Percentiles rank a stretch among this genome's conserved stretches.
Evolutionary conservation across 2,888 invertebrate genomes (phyloP).

Genomic region (Ctena decussata): DNA sequence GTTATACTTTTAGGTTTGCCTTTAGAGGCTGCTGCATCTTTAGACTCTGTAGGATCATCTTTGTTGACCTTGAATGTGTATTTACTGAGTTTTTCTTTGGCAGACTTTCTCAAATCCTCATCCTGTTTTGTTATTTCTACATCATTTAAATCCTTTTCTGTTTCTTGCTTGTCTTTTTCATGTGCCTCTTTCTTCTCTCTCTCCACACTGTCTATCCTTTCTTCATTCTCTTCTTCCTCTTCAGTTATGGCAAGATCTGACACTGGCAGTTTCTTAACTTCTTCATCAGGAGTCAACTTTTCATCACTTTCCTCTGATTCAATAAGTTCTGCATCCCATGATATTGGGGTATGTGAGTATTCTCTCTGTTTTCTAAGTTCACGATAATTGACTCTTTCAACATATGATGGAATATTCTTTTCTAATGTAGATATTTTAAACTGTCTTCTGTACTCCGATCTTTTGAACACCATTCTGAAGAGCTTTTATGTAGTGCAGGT

Average conservation of each 20-base stretch:
- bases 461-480: slow-evolving; percentile 72
- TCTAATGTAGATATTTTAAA: slow-evolving; percentile 70
- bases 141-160: slow-evolving; percentile 24
- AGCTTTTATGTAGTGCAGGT: no score
- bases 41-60: slow-evolving; percentile 28
- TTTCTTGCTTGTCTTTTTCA: slow-evolving; percentile 27
- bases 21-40: background rate
- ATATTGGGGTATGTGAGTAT: slow-evolving; percentile 76
- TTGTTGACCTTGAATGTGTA: slow-evolving; percentile 68
- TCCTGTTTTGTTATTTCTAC: slow-evolving; percentile 59
- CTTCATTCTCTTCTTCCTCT: slow-evolving; percentile 41
- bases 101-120: slow-evolving; percentile 59
- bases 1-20: background rate
- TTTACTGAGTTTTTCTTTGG: slow-evolving; percentile 69
- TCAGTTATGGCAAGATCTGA: slow-evolving; percentile 58
- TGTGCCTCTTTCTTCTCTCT: slow-evolving; percentile 57
- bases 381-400: slow-evolving; percentile 74
- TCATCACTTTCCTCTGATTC: slow-evolving; percentile 62
- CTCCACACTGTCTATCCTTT: slow-evolving; percentile 35
- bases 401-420: slow-evolving; percentile 72
- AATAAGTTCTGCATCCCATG: slow-evolving; percentile 67
- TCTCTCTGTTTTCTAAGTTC: slow-evolving; percentile 73
- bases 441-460: slow-evolving; percentile 77
- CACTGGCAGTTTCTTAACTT: slow-evolving; percentile 51
- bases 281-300: slow-evolving; percentile 48